A percentile compares a stretch with the other conserved stretches of the same genome.
Conservation (phyloP, 2,113 vertebrate species). For the Lasiurus cinereus region DNA sequence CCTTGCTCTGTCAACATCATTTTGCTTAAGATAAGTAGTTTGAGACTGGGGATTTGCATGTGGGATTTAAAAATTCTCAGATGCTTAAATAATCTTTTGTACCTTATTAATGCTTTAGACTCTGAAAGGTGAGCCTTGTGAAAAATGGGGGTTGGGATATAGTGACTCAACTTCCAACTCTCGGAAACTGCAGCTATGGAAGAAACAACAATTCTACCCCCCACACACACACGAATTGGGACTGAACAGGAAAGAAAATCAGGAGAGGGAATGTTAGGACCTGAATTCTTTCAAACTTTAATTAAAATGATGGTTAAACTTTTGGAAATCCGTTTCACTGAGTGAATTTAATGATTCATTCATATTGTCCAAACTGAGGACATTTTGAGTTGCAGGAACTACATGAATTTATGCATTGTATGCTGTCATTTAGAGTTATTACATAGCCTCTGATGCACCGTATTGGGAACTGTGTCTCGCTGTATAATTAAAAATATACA, state of each 20-base stretch:
- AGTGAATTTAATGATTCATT: slow-evolving; percentile 40
- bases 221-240: not conserved
- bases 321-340: not conserved
- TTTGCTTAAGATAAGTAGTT: not conserved
- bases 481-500: not conserved
- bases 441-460: not conserved
- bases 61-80: not conserved
- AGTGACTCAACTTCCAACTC: not conserved
- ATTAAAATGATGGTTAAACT: slow-evolving; percentile 53
- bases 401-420: slow-evolving; percentile 8
- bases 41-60: not conserved
- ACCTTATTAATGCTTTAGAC: not conserved
- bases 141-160: not conserved
- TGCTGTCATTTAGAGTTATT: not conserved
- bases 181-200: not conserved
- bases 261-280: not conserved
- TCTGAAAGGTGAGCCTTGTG: not conserved
- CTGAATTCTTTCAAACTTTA: slow-evolving; percentile 28
- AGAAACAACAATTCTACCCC: not conserved
- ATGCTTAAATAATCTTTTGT: not conserved
- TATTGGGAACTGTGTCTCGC: not conserved
- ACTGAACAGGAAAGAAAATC: slow-evolving; percentile 28
- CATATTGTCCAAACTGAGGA: not conserved
- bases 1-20: not conserved
- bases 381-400: not conserved